These are phyloP conservation scores for Yasuhikotakia modesta DNA, from an alignment of 2,797 vertebrate genomes.

Conservation along the genomic window DNA sequence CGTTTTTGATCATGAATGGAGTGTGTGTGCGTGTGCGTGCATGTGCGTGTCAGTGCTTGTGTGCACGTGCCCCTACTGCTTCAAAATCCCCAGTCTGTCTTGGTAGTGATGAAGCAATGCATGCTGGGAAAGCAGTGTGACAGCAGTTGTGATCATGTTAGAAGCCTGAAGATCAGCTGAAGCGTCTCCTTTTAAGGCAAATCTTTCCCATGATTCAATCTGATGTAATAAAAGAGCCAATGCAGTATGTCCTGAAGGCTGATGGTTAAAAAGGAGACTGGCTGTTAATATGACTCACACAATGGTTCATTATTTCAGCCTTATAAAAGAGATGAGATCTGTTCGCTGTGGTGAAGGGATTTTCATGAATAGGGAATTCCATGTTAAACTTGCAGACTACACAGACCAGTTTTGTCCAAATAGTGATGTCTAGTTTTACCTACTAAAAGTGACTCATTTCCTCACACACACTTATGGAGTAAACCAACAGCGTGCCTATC, in stretches of 20 bases:
- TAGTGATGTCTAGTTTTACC: slow-evolving; percentile 1
- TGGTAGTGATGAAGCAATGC: slow-evolving; percentile 1
- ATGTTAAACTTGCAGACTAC: slow-evolving; percentile 22
- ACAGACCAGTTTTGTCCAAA: slow-evolving; percentile 13
- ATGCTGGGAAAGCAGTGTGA: slow-evolving; percentile 4
- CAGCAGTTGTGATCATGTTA: background rate
- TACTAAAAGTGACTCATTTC: slow-evolving; percentile 32
- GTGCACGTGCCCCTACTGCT: background rate
- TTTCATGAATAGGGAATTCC: slow-evolving; percentile 31
- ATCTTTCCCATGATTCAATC: slow-evolving; percentile 32
- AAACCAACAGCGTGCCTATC: slow-evolving; percentile 29
- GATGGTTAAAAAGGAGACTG: background rate
- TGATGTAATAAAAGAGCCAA: slow-evolving; percentile 29
- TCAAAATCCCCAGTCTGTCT: slow-evolving; percentile 18
- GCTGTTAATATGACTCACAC: slow-evolving; percentile 38
- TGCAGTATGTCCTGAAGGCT: slow-evolving; percentile 2
- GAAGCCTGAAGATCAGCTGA: slow-evolving; percentile 1
- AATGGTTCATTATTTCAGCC: slow-evolving; percentile 6
- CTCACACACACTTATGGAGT: slow-evolving; percentile 17
- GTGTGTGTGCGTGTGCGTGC: background rate
- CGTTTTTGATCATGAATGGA: slow-evolving; percentile 39
- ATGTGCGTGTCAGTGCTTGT: background rate
- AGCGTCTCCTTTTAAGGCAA: slow-evolving; percentile 8
- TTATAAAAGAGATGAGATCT: slow-evolving; percentile 21
- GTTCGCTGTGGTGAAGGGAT: background rate